Conservation (phyloP, 2,113 vertebrate genomes). For the Illadopsis cleaveri region DNA sequence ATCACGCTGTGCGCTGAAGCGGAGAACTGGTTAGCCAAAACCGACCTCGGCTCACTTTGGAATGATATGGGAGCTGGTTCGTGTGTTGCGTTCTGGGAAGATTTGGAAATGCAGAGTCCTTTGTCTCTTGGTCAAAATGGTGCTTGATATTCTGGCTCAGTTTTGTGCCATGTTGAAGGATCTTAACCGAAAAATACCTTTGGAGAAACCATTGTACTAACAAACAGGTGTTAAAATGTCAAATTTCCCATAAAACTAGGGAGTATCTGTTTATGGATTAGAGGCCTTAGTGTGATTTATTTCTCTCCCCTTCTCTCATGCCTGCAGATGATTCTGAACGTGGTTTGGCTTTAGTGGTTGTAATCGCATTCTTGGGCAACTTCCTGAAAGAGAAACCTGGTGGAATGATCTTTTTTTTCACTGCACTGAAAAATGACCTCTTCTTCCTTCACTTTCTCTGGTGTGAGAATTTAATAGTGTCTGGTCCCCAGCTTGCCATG, state of each 20-base stretch:
- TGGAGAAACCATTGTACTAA: not conserved
- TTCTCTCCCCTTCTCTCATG: not conserved
- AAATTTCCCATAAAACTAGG: not conserved
- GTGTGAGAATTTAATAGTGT: not conserved
- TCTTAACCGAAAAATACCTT: not conserved
- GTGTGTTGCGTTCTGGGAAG: not conserved
- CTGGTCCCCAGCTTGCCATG: not conserved
- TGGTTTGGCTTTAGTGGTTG: conserved; percentile 5
- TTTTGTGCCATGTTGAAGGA: not conserved
- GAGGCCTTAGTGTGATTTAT: not conserved
- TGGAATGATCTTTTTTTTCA: not conserved
- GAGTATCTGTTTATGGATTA: not conserved
- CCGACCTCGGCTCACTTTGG: not conserved
- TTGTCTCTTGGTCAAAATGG: not conserved
- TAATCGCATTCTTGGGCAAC: not conserved
- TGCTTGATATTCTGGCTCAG: not conserved
- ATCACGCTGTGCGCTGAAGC: not conserved
- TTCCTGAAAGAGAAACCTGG: conserved; percentile 43
- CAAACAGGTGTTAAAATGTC: not conserved
- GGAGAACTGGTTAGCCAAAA: not conserved
- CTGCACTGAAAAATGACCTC: not conserved
- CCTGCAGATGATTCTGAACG: not conserved
- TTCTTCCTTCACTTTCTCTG: not conserved
- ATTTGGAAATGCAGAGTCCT: not conserved
- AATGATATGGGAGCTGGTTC: not conserved